Conservation (phyloP, 1,140 invertebrate genomes). For the Spodoptera litura region DNA sequence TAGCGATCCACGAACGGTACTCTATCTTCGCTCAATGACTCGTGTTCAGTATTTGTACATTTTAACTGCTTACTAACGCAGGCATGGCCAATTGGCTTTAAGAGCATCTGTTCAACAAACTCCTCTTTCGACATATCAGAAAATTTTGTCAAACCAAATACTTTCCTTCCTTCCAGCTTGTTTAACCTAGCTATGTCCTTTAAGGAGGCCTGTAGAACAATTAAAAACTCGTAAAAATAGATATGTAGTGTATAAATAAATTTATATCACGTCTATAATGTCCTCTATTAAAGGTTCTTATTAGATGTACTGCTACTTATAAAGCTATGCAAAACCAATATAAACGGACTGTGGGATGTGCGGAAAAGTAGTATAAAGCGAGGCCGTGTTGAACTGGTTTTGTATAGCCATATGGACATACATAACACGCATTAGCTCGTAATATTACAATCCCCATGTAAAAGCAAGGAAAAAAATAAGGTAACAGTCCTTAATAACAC, state of each 20-base stretch:
- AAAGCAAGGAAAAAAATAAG: not conserved
- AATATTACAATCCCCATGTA: not conserved
- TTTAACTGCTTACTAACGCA: not conserved
- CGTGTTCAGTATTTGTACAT: not conserved
- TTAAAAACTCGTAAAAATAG: not conserved
- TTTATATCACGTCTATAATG: too few species aligned
- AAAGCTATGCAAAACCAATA: too few species aligned
- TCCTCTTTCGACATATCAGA: constrained; percentile 90
- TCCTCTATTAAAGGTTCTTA: too few species aligned
- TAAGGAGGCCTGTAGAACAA: constrained; percentile 84
- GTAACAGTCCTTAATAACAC: too few species aligned
- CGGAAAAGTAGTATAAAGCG: too few species aligned
- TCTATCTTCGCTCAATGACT: not conserved
- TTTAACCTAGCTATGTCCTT: constrained; percentile 87
- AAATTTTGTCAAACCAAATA: constrained; percentile 90
- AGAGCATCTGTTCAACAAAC: constrained; percentile 82
- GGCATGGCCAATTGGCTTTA: not conserved
- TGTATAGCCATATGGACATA: too few species aligned
- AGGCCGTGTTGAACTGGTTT: too few species aligned
- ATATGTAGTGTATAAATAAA: too few species aligned
- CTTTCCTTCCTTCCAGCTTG: constrained; percentile 80
- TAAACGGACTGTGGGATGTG: too few species aligned
- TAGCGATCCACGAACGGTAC: not conserved
- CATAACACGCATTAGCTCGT: not conserved
- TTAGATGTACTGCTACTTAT: too few species aligned